Base-by-base conservation (phyloP, 1,140 invertebrate species). In the Anastrepha ludens region DNA sequence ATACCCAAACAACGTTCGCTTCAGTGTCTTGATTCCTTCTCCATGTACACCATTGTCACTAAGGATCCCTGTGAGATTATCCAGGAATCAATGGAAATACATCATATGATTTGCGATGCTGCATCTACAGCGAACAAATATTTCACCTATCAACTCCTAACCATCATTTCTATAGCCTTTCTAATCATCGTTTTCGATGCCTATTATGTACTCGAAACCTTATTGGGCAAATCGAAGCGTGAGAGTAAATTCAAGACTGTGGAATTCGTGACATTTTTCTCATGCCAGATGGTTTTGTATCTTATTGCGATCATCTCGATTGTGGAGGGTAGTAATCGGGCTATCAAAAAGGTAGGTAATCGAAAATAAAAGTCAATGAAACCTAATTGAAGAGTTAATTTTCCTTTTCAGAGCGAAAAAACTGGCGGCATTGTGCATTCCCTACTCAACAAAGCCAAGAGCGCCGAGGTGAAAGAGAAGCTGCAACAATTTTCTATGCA, bases 41-140 rank as follows among this genome's bases (percentile, higher is more conserved):
- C 92, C 6, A 92, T 93, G 92, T 92, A 93, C 88, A 93, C 92
- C 1, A 92, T 93, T 29, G 92, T 92, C 0, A 92, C 91, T 20
- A 93, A 93, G 60, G 89, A 92, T 89, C 92, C 92, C 0, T 89
- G 89, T 11, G 92, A 93, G 44, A 93, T 93, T 2, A 93, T 93
- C n/a, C 92, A 93, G n/a, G 92, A 93, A 67, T 92, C 92, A n/a
- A 93, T 93, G 92, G 92, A 93, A 87, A 93, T 93, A 85, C 92
- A 93, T 89, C 90, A 92, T n/a, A 17, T 93, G 60, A 92, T 93
- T 11, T 93, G 92, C 70, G 92, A 93, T 74, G 92, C 92, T 62
- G 92, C 92, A 2, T 90, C 91, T 8, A 92, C 92, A 58, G 91
- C 92, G 2, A 93, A 93, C 89, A 92, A 93, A 88, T 93, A 93